Percentiles rank a stretch among this genome's conserved stretches.
Conservation (phyloP, 2,797 vertebrate genomes). For the Vireo griseus region DNA sequence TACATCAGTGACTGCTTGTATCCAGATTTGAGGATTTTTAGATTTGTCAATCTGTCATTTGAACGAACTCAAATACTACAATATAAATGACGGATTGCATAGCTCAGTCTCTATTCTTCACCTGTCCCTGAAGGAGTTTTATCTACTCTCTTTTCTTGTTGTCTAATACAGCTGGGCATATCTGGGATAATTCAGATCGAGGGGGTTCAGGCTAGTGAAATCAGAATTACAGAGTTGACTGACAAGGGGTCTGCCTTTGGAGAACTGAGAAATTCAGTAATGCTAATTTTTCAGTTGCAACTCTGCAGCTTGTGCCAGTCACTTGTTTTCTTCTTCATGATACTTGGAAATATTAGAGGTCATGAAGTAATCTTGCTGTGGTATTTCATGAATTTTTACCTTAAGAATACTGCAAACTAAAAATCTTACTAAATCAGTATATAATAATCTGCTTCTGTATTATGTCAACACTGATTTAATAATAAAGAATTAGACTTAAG, state of each 20-base stretch:
- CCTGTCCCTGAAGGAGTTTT: not conserved
- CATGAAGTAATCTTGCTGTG: not conserved
- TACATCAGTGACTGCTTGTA: not conserved
- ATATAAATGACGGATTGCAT: not conserved
- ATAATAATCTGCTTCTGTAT: not conserved
- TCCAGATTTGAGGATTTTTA: not conserved
- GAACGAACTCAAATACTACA: not conserved
- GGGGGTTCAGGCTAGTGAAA: not conserved
- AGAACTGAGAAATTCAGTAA: not conserved
- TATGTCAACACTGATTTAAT: not conserved
- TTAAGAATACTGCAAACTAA: not conserved
- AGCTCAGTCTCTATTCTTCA: not conserved
- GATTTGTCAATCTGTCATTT: not conserved
- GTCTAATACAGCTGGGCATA: not conserved
- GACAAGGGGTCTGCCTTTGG: not conserved
- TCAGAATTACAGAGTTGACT: not conserved
- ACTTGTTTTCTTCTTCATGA: not conserved
- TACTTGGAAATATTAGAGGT: not conserved
- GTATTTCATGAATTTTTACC: not conserved
- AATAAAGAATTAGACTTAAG: not conserved
- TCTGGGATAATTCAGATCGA: not conserved
- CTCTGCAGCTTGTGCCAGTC: not conserved
- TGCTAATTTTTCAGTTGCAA: not conserved
- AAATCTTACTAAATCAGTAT: not conserved
- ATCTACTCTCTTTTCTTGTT: not conserved